These are phyloP conservation scores for Solenopsis fugax DNA, from an alignment of 1,140 invertebrate genomes.

Conservation along the genomic window DNA sequence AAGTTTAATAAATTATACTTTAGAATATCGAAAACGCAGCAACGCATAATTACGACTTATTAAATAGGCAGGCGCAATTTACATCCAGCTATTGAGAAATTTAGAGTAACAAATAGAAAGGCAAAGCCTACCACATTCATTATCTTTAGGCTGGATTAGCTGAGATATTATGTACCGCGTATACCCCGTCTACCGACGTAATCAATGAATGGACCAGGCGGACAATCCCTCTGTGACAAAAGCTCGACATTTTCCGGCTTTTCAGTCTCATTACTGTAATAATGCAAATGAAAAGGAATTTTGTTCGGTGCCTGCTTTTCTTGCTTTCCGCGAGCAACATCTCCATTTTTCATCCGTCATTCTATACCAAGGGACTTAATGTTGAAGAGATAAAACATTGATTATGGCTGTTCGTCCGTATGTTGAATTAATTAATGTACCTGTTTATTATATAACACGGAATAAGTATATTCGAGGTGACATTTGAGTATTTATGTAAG, in stretches of 20 bases:
- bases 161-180: conserved; percentile 59
- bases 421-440: conserved; percentile 42
- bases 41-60: conserved; percentile 23
- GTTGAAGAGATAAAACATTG: conserved; percentile 41
- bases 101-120: conserved; percentile 52
- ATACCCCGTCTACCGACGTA: conserved; percentile 74
- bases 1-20: not conserved
- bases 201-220: conserved; percentile 85
- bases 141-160: conserved; percentile 60
- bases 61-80: conserved; percentile 6
- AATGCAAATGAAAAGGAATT: conserved; percentile 86
- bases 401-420: not conserved
- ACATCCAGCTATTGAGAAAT: conserved; percentile 21
- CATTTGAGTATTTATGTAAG: not conserved
- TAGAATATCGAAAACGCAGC: not conserved
- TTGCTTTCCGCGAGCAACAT: conserved; percentile 78
- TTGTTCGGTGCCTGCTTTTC: conserved; percentile 81
- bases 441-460: not conserved
- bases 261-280: conserved; percentile 86
- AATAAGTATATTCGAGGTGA: not conserved
- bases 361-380: conserved; percentile 14
- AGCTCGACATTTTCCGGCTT: conserved; percentile 84
- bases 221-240: conserved; percentile 85
- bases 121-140: conserved; percentile 44
- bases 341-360: conserved; percentile 42